These are phyloP conservation scores for Aphaenogaster floridana DNA, from an alignment of 1,140 invertebrate species.

Conservation along the genomic window DNA sequence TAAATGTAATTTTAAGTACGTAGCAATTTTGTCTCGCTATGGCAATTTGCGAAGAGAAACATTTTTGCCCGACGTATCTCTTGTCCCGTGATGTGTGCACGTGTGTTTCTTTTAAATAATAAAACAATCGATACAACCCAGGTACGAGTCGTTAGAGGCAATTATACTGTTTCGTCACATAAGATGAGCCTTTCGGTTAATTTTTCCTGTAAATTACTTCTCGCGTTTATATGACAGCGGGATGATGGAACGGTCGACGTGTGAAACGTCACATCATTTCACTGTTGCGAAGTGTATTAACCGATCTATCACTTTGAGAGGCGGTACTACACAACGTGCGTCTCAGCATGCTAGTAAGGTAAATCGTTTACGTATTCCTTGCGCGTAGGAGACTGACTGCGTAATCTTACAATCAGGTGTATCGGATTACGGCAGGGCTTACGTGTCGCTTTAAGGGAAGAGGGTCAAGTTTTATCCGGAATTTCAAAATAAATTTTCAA, in stretches of 20 bases:
- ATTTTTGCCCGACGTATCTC: background rate
- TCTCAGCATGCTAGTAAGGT: constrained; percentile 22
- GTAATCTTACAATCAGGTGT: constrained; percentile 61
- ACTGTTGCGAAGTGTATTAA: constrained; percentile 28
- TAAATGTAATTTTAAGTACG: constrained; percentile 27
- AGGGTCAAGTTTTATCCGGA: constrained; percentile 6
- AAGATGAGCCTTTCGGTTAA: background rate
- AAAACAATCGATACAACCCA: background rate
- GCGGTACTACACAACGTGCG: background rate
- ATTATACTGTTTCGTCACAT: background rate
- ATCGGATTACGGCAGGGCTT: constrained; percentile 40
- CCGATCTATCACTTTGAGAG: constrained; percentile 51
- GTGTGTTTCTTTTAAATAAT: background rate
- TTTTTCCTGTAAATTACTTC: constrained; percentile 28
- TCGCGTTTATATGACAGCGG: background rate
- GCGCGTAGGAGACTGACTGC: constrained; percentile 27
- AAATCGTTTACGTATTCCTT: constrained; percentile 51
- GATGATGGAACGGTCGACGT: background rate
- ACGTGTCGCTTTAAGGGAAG: constrained; percentile 11
- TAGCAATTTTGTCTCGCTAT: background rate
- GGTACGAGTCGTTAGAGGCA: background rate
- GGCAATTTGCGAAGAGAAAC: background rate
- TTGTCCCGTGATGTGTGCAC: no score
- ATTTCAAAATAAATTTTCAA: constrained; percentile 7
- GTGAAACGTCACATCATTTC: constrained; percentile 30